Evolutionary conservation across 2,888 invertebrate species (phyloP), one percentile per base, ranked within the genome.

Genomic region (Dicyrtoma fusca): DNA sequence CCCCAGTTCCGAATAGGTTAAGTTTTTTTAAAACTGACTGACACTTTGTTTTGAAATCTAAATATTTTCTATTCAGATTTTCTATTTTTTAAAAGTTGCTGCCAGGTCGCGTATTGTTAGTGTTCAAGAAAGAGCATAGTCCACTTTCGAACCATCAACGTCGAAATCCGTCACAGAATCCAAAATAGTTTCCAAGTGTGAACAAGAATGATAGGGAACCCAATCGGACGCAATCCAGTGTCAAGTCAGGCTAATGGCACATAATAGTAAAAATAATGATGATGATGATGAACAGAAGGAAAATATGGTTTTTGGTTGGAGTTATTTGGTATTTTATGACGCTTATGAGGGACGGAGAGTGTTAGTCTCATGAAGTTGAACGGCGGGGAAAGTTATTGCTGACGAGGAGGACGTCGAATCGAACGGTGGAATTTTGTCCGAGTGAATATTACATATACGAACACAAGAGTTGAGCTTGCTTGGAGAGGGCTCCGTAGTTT

Each of bases 261-360:
- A 59, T 59, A 59, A 34, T 26, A 59, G 59, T n/a, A 14, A 23
- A 25, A 59, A 59, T 59, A 34, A 34, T 26, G 26, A 59, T 59
- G 59, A 59, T 59, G 19, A 59, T 59, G 59, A 59, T 59, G 42
- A 59, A 59, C 42, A 57, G 57, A 25, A 19, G 21, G 25, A 59
- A 26, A 59, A 42, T 59, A 55, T 55, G 19, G 26, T 26, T 6
- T 23, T 17, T n/a, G n/a, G n/a, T n/a, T n/a, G n/a, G n/a, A n/a
- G n/a, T n/a, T n/a, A 14, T 49, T 49, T 17, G 49, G 3, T 13
- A 4, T 49, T 14, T 49, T 49, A 49, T 49, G 14, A 49, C 49
- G 17, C 17, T 49, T 49, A 17, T 14, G 5, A 17, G 49, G 49
- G 17, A 49, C n/a, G 49, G 49, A 4, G 14, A 49, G 14, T 14